A percentile compares a stretch with the other conserved stretches of the same genome.
These are phyloP conservation scores for Drosophila koepferae DNA, from an alignment of 2,888 invertebrate genomes.

Conservation along the genomic window DNA sequence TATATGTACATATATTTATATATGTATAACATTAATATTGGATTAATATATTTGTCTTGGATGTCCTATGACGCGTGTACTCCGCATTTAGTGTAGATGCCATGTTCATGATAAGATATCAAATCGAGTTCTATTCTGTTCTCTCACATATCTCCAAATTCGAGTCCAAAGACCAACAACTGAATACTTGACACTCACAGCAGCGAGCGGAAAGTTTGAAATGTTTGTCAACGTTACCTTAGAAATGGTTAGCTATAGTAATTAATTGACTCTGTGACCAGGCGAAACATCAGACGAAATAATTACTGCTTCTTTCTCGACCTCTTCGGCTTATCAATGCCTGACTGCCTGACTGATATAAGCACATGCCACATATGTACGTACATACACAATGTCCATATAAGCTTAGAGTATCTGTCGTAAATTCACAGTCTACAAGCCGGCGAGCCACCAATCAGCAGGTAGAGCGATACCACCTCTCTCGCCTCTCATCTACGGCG, in stretches of 20 bases:
- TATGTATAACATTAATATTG: background rate
- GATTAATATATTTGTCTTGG: constrained; percentile 1
- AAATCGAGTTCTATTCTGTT: background rate
- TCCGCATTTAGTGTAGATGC: constrained; percentile 14
- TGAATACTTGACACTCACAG: constrained; percentile 1
- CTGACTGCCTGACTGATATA: constrained; percentile 8
- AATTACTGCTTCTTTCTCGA: constrained; percentile 9
- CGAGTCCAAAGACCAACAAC: constrained; percentile 7
- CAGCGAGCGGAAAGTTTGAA: constrained; percentile 9
- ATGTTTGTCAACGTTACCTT: constrained; percentile 4
- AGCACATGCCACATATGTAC: constrained; percentile 1
- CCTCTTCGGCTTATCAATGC: constrained; percentile 39
- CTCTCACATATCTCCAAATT: background rate
- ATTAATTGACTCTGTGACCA: constrained; percentile 26
- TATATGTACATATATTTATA: background rate
- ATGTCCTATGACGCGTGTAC: constrained; percentile 8
- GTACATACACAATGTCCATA: background rate
- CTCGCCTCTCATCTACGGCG: background rate
- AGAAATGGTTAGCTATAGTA: constrained; percentile 6
- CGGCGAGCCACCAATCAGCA: background rate
- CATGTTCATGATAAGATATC: constrained; percentile 27
- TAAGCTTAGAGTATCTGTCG: constrained; percentile 31
- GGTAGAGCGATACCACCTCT: background rate
- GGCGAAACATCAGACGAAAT: constrained; percentile 21
- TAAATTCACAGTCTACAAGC: constrained; percentile 22